A percentile compares a stretch with the other conserved stretches of the same genome.
Conservation (phyloP, 1,140 invertebrate genomes). For the Calephelis virginiensis region DNA sequence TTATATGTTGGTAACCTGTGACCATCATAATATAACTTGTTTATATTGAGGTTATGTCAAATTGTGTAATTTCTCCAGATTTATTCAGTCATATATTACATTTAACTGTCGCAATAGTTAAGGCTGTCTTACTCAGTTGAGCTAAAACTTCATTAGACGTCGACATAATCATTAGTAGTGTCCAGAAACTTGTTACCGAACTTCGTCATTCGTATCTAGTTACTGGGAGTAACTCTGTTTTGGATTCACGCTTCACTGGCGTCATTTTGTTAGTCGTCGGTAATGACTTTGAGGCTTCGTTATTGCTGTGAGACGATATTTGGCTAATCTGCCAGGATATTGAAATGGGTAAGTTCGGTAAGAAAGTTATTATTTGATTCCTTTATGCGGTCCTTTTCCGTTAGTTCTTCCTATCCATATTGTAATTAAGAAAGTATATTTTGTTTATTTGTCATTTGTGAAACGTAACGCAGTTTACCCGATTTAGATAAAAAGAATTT, state of each 20-base stretch:
- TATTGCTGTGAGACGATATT: slow-evolving; percentile 1
- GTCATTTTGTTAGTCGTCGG: slow-evolving; percentile 13
- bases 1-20: too few species aligned
- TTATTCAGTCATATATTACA: too few species aligned
- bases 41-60: too few species aligned
- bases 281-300: slow-evolving; percentile 14
- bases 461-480: too few species aligned
- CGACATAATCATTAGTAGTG: slow-evolving; percentile 12
- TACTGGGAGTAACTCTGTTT: slow-evolving; percentile 7
- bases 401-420: not conserved
- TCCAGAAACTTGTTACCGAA: slow-evolving; percentile 14
- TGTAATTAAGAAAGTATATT: too few species aligned
- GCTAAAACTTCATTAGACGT: slow-evolving; percentile 7
- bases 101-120: too few species aligned
- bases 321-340: slow-evolving; percentile 7
- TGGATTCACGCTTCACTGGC: slow-evolving; percentile 13
- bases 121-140: not conserved
- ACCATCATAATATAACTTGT: too few species aligned
- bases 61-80: too few species aligned
- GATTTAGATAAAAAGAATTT: too few species aligned
- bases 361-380: not conserved
- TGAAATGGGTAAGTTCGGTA: slow-evolving; percentile 2
- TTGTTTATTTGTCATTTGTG: too few species aligned
- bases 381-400: too few species aligned
- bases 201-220: slow-evolving; percentile 11